phyloP scores from a whole-genome alignment of 2,113 vertebrate species.

The Paramormyrops kingsleyae region DNA sequence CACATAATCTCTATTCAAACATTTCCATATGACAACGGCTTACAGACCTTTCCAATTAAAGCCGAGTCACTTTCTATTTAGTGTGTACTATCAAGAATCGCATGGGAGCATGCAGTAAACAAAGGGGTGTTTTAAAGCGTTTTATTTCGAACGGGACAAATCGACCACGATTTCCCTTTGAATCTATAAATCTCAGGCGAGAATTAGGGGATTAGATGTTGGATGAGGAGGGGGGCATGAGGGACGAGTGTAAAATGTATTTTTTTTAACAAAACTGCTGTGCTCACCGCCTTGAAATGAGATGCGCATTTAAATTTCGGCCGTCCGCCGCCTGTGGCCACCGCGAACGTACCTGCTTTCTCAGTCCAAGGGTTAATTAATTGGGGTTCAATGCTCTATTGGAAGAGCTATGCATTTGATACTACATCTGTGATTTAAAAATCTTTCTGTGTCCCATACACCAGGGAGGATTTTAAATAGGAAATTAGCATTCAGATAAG shows the following conservation, averaged over 20 bases:
- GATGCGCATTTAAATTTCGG: conserved; percentile 97
- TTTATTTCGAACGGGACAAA: conserved; percentile 57
- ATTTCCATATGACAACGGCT: conserved; percentile 78
- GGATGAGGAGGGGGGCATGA: conserved; percentile 62
- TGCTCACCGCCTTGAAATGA: conserved; percentile 86
- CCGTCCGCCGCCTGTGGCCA: conserved; percentile 82
- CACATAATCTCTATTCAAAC: conserved; percentile 66
- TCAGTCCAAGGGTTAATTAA: conserved; percentile 92
- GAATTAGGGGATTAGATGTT: conserved; percentile 78
- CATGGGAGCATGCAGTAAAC: conserved; percentile 68
- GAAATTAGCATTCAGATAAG: conserved; percentile 99
- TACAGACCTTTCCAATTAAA: conserved; percentile 64
- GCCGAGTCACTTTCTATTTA: conserved; percentile 60
- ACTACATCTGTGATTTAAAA: conserved; percentile 94
- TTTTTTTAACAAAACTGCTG: conserved; percentile 73
- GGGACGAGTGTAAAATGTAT: conserved; percentile 70
- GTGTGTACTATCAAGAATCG: conserved; percentile 41
- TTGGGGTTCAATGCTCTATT: conserved; percentile 80
- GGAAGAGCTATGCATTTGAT: conserved; percentile 82
- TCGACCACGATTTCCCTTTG: conserved; percentile 70
- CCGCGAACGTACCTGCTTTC: conserved; percentile 73
- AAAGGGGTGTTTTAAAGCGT: conserved; percentile 74
- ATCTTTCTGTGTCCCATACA: conserved; percentile 76
- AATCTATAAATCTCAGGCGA: conserved; percentile 77
- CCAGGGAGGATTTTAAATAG: conserved; percentile 91